Percentiles rank a stretch among this genome's conserved stretches.
These are phyloP conservation scores for Caenorhabditis angaria DNA, from an alignment of 2,888 invertebrate genomes.

Conservation along the genomic window DNA sequence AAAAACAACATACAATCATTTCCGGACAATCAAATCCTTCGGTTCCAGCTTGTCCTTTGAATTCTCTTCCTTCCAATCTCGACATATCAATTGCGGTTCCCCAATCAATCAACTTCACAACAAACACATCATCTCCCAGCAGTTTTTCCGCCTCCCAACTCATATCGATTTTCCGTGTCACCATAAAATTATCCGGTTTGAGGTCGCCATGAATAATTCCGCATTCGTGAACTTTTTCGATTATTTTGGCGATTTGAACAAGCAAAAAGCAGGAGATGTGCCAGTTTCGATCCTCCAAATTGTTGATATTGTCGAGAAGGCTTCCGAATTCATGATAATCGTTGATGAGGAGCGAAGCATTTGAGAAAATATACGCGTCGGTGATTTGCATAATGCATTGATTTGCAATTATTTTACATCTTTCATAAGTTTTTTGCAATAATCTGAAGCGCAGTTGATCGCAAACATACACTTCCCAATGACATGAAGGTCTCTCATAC, in stretches of 20 bases:
- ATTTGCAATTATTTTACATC: constrained; percentile 16
- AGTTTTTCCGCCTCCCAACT: constrained; percentile 34
- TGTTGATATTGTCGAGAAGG: constrained; percentile 76
- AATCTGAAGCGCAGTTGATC: constrained; percentile 84
- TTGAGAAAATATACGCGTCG: constrained; percentile 82
- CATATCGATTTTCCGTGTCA: constrained; percentile 72
- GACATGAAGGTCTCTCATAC: constrained; percentile 79
- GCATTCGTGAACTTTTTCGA: constrained; percentile 85
- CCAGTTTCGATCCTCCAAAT: constrained; percentile 46
- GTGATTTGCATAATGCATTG: constrained; percentile 71
- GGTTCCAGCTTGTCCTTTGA: constrained; percentile 77
- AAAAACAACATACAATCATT: not conserved
- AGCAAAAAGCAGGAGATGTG: constrained; percentile 35
- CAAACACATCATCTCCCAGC: constrained; percentile 28
- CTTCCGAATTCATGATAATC: constrained; percentile 85
- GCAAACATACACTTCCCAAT: constrained; percentile 93
- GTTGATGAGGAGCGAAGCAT: constrained; percentile 84
- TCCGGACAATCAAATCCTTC: constrained; percentile 32
- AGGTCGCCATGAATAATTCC: constrained; percentile 93
- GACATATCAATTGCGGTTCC: constrained; percentile 92
- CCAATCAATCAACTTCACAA: constrained; percentile 87
- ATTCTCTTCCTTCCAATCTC: constrained; percentile 75
- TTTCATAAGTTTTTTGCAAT: constrained; percentile 12
- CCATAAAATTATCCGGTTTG: constrained; percentile 91
- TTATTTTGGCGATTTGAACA: constrained; percentile 84